Conservation (phyloP, 2,797 vertebrate species). For the Peromyscus eremicus region DNA sequence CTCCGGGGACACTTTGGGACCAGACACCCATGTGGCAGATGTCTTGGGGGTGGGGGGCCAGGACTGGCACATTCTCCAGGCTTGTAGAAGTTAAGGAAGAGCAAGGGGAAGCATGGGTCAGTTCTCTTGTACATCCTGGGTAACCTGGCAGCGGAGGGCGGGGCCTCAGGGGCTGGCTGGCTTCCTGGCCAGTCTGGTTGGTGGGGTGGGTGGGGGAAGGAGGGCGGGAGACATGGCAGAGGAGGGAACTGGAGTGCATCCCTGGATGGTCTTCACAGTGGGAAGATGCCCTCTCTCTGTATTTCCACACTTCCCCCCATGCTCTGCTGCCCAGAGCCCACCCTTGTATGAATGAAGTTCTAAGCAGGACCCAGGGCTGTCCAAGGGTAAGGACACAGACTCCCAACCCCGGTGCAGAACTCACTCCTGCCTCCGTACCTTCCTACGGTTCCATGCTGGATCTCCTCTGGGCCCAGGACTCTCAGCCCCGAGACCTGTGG, state of each 20-base stretch:
- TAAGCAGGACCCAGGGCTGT: not conserved
- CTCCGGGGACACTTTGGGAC: not conserved
- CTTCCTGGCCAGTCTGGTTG: not conserved
- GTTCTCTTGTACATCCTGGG: not conserved
- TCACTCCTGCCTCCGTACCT: not conserved
- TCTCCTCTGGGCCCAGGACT: not conserved
- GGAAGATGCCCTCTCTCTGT: not conserved
- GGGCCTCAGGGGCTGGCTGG: not conserved
- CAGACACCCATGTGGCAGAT: not conserved
- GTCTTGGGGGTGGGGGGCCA: not conserved
- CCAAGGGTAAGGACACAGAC: not conserved
- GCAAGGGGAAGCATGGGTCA: not conserved
- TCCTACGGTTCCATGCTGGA: not conserved
- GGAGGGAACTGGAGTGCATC: not conserved
- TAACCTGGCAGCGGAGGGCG: not conserved
- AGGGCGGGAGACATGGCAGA: not conserved
- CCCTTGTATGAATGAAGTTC: not conserved
- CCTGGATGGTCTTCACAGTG: not conserved
- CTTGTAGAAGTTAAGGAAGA: conserved; percentile 43
- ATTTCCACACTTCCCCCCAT: not conserved
- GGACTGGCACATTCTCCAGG: conserved; percentile 33
- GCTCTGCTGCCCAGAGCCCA: not conserved
- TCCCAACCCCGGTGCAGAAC: not conserved
- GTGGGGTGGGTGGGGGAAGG: too few relatives aligned
- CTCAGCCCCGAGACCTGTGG: not conserved